Conservation (phyloP, 2,888 invertebrate species). For the Hypselothyrea guttata region DNA sequence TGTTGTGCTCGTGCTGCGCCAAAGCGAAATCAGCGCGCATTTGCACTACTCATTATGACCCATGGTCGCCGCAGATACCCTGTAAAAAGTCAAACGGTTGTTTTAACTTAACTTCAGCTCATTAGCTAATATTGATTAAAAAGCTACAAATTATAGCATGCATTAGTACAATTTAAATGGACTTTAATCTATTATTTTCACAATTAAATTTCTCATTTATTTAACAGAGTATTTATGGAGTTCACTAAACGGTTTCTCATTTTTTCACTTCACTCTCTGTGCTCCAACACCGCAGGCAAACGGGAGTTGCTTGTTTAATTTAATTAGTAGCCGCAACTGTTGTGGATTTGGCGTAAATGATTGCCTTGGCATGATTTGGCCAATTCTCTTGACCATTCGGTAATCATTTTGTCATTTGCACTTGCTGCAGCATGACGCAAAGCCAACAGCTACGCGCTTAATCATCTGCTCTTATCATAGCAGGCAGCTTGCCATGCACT, state of each 20-base stretch:
- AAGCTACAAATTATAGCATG: too few species aligned
- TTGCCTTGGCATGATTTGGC: slow-evolving; percentile 62
- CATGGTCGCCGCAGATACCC: slow-evolving; percentile 15
- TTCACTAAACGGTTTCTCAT: background rate
- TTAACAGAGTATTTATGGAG: slow-evolving; percentile 7
- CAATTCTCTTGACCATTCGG: slow-evolving; percentile 43
- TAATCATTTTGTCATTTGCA: slow-evolving; percentile 48
- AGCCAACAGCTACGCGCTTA: background rate
- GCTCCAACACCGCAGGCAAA: slow-evolving; percentile 4
- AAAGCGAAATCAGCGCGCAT: slow-evolving; percentile 32
- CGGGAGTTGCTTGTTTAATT: slow-evolving; percentile 50
- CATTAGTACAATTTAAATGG: too few species aligned
- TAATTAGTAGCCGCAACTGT: slow-evolving; percentile 67
- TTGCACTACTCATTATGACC: slow-evolving; percentile 54
- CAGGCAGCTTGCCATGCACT: background rate
- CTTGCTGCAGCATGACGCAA: slow-evolving; percentile 17
- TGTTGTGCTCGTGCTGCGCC: slow-evolving; percentile 1
- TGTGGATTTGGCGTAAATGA: slow-evolving; percentile 66
- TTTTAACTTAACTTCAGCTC: too few species aligned
- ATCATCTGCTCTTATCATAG: background rate
- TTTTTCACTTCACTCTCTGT: slow-evolving; percentile 17
- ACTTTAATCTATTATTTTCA: too few species aligned
- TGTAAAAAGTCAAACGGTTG: background rate
- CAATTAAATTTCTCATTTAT: too few species aligned
- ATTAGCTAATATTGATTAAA: too few species aligned